Percentiles rank a stretch among this genome's conserved stretches.
Evolutionary conservation across 2,797 vertebrate species (phyloP).

Genomic region (Sebastes jordani): DNA sequence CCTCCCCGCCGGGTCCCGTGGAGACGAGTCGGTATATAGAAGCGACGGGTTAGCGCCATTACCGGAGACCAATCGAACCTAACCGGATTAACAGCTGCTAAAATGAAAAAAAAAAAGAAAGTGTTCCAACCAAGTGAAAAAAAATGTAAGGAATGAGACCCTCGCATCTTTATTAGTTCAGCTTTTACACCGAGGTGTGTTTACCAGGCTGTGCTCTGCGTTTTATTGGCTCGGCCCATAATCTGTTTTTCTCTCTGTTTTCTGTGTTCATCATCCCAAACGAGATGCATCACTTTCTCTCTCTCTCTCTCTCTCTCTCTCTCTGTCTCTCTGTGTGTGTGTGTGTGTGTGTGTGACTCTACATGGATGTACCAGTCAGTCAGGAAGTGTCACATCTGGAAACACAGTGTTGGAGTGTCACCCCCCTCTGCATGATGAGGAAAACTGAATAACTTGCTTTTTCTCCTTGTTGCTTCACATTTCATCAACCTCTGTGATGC

Average conservation of each 20-base stretch:
- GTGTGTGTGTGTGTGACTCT: constrained; percentile 1
- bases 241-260: constrained; percentile 76
- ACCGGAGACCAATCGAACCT: constrained; percentile 81
- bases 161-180: constrained; percentile 84
- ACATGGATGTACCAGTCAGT: constrained; percentile 46
- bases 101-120: constrained; percentile 52
- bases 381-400: constrained; percentile 74
- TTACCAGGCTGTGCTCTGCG: constrained; percentile 73
- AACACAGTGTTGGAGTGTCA: constrained; percentile 68
- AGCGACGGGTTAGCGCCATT: constrained; percentile 83
- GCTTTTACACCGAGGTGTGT: constrained; percentile 74
- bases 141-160: constrained; percentile 70
- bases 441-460: constrained; percentile 67
- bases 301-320: not conserved
- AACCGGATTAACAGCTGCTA: constrained; percentile 81
- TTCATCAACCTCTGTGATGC: constrained; percentile 83
- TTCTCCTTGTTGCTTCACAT: constrained; percentile 80
- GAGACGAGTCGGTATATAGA: constrained; percentile 70
- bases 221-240: constrained; percentile 81
- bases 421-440: constrained; percentile 61
- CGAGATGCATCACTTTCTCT: constrained; percentile 55
- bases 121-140: constrained; percentile 75
- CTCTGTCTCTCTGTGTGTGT: not conserved
- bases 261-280: constrained; percentile 69
- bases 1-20: constrained; percentile 65